phyloP scores from a whole-genome alignment of 2,797 vertebrate genomes.

The Pristis pectinata region DNA sequence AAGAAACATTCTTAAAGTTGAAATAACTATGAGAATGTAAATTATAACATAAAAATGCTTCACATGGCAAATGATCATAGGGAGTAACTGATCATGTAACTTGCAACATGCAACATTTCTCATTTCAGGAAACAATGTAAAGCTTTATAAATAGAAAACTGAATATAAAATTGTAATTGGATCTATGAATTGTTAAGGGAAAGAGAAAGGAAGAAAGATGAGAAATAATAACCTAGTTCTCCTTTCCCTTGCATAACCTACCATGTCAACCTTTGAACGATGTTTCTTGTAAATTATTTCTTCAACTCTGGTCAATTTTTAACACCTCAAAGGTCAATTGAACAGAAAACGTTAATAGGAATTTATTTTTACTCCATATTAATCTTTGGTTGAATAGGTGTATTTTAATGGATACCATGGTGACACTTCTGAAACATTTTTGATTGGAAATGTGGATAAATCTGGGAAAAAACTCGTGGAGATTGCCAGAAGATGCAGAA shows the following conservation, averaged over 20 bases:
- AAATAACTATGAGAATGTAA: background rate
- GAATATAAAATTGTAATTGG: background rate
- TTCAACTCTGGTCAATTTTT: background rate
- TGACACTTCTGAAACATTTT: slow-evolving; percentile 94
- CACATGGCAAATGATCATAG: background rate
- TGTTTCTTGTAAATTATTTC: slow-evolving; percentile 1
- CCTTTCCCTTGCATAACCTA: background rate
- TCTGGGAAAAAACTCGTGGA: slow-evolving; percentile 79
- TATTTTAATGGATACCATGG: slow-evolving; percentile 95
- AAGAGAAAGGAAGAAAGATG: background rate
- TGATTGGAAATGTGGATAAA: slow-evolving; percentile 85
- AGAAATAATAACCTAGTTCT: background rate
- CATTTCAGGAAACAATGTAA: background rate
- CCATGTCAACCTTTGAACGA: background rate
- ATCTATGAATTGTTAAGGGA: background rate
- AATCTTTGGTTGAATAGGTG: slow-evolving; percentile 60
- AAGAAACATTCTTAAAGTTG: background rate
- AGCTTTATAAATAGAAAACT: background rate
- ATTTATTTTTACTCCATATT: background rate
- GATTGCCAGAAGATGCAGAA: slow-evolving; percentile 80
- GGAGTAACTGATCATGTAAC: background rate
- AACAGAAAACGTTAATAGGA: background rate
- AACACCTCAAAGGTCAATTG: background rate
- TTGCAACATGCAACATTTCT: background rate
- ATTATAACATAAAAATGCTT: background rate